Percentiles rank a stretch among this genome's conserved stretches.
Conservation (phyloP, 2,888 invertebrate genomes). For the Geotrupes spiniger region DNA sequence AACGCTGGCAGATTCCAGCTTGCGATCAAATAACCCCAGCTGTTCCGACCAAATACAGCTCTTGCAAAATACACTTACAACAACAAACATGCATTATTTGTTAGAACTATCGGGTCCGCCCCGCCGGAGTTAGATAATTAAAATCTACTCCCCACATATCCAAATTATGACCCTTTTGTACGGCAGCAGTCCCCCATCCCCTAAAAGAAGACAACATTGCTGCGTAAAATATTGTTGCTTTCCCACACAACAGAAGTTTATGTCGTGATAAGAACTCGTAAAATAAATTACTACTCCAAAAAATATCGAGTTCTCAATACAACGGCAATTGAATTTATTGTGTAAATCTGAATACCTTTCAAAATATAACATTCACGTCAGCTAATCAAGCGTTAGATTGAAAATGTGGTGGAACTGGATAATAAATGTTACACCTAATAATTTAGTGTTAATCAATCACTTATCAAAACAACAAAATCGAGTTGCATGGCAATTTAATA, state of each 20-base stretch:
- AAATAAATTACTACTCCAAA: neutral
- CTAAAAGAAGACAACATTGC: neutral
- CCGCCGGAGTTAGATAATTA: conserved; percentile 5
- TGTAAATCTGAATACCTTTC: conserved; percentile 15
- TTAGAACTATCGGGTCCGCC: conserved; percentile 14
- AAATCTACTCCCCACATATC: conserved; percentile 8
- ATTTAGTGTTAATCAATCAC: no score
- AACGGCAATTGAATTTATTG: conserved; percentile 18
- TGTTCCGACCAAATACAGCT: conserved; percentile 25
- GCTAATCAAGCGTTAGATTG: no score
- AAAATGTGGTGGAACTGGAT: no score
- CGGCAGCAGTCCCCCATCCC: neutral
- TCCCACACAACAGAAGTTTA: conserved; percentile 1
- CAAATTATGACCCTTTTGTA: neutral
- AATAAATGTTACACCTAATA: no score
- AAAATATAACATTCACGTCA: conserved; percentile 11
- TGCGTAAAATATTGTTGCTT: neutral
- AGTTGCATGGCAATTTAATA: no score
- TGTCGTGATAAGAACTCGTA: conserved; percentile 3
- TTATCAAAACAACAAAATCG: no score
- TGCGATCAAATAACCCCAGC: conserved; percentile 27
- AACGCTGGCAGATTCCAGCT: conserved; percentile 21
- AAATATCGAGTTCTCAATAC: conserved; percentile 7
- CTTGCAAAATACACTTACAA: conserved; percentile 26
- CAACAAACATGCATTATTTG: conserved; percentile 28